Percentiles rank a stretch among this genome's conserved stretches.
These are phyloP conservation scores for Macroglossus sobrinus DNA, from an alignment of 2,113 vertebrate genomes.

Conservation along the genomic window DNA sequence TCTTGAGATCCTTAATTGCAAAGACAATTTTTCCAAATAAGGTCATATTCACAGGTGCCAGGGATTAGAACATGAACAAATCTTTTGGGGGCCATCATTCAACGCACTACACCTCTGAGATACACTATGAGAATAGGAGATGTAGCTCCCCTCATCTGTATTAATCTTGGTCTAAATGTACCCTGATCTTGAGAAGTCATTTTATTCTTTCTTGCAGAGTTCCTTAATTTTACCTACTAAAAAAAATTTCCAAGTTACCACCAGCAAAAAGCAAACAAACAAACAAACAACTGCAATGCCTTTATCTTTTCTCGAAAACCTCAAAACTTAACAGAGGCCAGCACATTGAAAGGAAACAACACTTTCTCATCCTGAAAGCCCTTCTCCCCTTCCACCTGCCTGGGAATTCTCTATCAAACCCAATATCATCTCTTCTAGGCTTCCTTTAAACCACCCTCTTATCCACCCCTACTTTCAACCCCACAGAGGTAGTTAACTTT, in stretches of 20 bases:
- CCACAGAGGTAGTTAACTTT: not conserved
- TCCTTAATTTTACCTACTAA: not conserved
- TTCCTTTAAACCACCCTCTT: not conserved
- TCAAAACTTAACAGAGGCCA: not conserved
- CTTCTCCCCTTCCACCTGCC: not conserved
- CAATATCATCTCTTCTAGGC: not conserved
- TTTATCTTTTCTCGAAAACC: not conserved
- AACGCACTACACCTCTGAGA: not conserved
- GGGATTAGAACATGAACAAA: not conserved
- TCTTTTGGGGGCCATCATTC: not conserved
- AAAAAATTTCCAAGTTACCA: not conserved
- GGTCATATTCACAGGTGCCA: not conserved
- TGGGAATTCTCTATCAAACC: not conserved
- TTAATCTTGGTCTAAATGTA: not conserved
- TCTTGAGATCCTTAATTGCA: not conserved
- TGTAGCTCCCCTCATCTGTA: not conserved
- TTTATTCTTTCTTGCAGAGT: not conserved
- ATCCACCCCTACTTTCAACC: not conserved
- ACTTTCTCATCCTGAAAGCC: not conserved
- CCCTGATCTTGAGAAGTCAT: not conserved
- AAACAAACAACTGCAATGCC: not conserved
- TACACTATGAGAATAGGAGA: not conserved
- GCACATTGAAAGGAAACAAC: not conserved
- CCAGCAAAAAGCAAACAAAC: not conserved
- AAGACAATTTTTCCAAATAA: not conserved